phyloP scores from a whole-genome alignment of 2,113 vertebrate species.

The Pseudorasbora parva region DNA sequence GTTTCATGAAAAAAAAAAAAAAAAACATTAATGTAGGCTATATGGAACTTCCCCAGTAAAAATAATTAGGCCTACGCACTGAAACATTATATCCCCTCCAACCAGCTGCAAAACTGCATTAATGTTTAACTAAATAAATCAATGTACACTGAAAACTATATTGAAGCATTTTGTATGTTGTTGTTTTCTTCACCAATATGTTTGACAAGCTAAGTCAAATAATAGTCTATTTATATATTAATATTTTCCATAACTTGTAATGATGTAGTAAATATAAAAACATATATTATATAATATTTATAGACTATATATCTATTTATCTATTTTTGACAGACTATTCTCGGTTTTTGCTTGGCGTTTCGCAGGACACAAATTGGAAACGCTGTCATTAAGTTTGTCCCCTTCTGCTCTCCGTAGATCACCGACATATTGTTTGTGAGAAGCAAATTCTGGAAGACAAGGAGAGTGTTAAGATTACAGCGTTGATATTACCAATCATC shows the following conservation, averaged over 20 bases:
- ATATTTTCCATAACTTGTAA: background rate
- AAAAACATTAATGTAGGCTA: too few relatives aligned
- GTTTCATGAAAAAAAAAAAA: too few relatives aligned
- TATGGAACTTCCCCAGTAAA: too few relatives aligned
- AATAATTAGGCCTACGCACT: too few relatives aligned
- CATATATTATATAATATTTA: background rate
- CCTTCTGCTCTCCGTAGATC: constrained; percentile 64
- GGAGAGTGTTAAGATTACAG: constrained; percentile 59
- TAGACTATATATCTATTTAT: background rate
- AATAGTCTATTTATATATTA: background rate
- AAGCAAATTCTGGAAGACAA: constrained; percentile 73
- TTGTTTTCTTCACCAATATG: too few relatives aligned
- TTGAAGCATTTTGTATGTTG: too few relatives aligned
- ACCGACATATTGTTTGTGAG: constrained; percentile 79
- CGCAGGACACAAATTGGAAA: constrained; percentile 1
- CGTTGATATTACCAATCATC: constrained; percentile 48
- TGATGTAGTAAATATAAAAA: background rate
- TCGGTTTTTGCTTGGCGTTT: background rate
- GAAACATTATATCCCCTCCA: too few relatives aligned
- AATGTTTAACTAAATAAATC: too few relatives aligned
- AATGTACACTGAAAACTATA: too few relatives aligned
- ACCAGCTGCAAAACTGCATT: too few relatives aligned
- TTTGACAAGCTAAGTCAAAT: too few relatives aligned
- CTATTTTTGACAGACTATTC: background rate
- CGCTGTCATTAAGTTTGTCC: constrained; percentile 56